Evolutionary conservation across 92 coral and sea anemone species (phyloP), one percentile per base, ranked within the genome.

Genomic region (Desmophyllum pertusum): DNA sequence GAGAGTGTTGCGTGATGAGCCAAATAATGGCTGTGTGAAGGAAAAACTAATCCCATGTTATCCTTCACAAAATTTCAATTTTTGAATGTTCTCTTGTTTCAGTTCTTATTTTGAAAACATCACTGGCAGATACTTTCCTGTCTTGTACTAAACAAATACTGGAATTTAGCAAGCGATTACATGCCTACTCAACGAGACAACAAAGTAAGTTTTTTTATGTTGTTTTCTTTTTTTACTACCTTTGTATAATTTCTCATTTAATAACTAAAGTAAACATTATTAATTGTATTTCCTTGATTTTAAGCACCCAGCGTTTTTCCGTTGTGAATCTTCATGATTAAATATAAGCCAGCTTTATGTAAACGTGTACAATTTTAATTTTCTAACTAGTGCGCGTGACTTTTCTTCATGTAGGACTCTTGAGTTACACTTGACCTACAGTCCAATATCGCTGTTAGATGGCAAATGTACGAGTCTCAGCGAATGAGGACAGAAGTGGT

Each of bases 381-480:
- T 14, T 18, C 59, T 2, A 29, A 75, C 4, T 30, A 19, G n/a
- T n/a, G 46, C 17, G 14, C 66, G 52, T 46, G 31, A 6, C 2
- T 68, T 64, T 31, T 27, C 57, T 43, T 70, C 38, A 31, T n/a
- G 39, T 85, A 96, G 98, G 67, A 88, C 88, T 52, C 94, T 97
- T 41, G 97, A 97, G 74, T 84, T 97, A 70, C 93, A 89, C 52
- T 86, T 97, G 73, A 90, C 95, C 0, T 97, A 94, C 81, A 88
- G 93, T 43, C 99, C 99, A 17, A 89, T 97, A 62, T 97, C 99
- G 27, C 77, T 97, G 86, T 97, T 97, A 94, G 90, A 77, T 97
- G 99, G 99, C 99, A 97, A 88, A 94, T 97, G 98, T 97, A 94
- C 45, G 97, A 97, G 66, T 97, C 99, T 3, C 99, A 97, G 89